These are phyloP conservation scores for Sesamia inferens DNA, from an alignment of 2,888 invertebrate genomes.

Conservation along the genomic window DNA sequence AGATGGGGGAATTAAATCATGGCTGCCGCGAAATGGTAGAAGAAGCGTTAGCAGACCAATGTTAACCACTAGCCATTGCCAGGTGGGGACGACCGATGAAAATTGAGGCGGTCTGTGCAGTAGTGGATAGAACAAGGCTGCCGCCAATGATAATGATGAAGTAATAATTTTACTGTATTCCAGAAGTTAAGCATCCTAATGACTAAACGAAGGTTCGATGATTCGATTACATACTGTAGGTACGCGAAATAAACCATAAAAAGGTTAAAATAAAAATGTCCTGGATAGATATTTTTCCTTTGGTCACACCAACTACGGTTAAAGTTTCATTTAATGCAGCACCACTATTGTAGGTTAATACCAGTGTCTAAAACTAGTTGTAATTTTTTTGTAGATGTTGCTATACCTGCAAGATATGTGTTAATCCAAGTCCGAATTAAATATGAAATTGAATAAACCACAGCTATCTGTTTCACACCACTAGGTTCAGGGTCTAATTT, in stretches of 20 bases:
- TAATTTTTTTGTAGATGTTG: background rate
- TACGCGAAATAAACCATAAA: constrained; percentile 1
- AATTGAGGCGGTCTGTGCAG: background rate
- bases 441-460: constrained; percentile 10
- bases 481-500: background rate
- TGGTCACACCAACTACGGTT: background rate
- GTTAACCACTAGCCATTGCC: background rate
- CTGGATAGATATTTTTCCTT: background rate
- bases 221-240: background rate
- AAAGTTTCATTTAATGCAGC: constrained; percentile 5
- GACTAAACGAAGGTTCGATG: too few relatives aligned
- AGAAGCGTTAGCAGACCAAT: background rate
- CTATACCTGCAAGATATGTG: background rate
- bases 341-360: too few relatives aligned
- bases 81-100: background rate
- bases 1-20: too few relatives aligned
- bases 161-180: background rate
- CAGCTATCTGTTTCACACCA: background rate
- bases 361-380: background rate
- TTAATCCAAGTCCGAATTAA: background rate
- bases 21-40: background rate
- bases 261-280: background rate
- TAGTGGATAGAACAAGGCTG: background rate
- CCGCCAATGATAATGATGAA: background rate
- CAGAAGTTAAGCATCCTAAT: background rate